Evolutionary conservation across 2,797 vertebrate species (phyloP).

Genomic region (Esox masquinongy): DNA sequence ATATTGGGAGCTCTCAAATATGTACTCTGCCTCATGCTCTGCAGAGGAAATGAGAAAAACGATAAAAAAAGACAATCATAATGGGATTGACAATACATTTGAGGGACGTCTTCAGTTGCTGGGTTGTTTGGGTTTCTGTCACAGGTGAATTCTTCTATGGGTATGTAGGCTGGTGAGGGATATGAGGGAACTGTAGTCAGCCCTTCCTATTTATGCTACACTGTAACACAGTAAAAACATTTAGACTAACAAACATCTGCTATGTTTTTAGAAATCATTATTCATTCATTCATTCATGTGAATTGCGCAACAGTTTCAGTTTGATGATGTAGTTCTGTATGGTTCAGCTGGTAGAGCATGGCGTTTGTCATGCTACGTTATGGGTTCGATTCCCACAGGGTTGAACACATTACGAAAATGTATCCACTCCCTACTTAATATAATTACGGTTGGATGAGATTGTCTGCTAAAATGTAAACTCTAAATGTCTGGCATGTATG

Average conservation of each 20-base stretch:
- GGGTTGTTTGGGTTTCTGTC: conserved; percentile 24
- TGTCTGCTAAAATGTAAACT: conserved; percentile 30
- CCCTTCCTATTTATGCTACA: conserved; percentile 37
- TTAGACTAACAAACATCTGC: conserved; percentile 20
- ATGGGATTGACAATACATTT: conserved; percentile 26
- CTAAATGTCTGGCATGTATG: conserved; percentile 23
- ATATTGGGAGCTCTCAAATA: conserved; percentile 49
- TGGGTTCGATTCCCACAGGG: no score
- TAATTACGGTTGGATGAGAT: conserved; percentile 27
- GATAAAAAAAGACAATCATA: background rate
- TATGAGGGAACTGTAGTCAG: conserved; percentile 34
- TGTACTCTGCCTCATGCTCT: conserved; percentile 38
- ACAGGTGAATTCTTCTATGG: background rate
- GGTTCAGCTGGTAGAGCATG: no score
- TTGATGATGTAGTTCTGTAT: no score
- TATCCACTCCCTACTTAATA: conserved; percentile 16
- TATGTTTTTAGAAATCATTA: conserved; percentile 35
- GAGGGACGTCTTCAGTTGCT: conserved; percentile 17
- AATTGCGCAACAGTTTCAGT: no score
- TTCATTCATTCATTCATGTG: conserved; percentile 37
- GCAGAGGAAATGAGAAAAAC: conserved; percentile 18
- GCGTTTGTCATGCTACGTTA: no score
- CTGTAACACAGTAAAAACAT: conserved; percentile 19
- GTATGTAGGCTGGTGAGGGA: conserved; percentile 48
- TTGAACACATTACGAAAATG: background rate